A percentile compares a stretch with the other conserved stretches of the same genome.
Conservation (phyloP, 2,113 vertebrate genomes). For the Sterrhoptilus dennistouni region DNA sequence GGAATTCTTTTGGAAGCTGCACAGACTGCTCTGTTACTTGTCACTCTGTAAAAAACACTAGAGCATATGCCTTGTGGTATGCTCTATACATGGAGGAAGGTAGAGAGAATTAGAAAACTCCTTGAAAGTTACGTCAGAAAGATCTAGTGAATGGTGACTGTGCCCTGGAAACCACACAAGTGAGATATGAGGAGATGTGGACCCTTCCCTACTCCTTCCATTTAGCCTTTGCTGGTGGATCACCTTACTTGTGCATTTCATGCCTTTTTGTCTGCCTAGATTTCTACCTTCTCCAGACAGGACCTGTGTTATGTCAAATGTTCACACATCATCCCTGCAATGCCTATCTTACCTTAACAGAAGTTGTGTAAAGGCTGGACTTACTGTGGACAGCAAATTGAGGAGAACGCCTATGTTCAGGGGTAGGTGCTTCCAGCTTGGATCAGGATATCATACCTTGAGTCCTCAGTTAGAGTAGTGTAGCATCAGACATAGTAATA, state of each 20-base stretch:
- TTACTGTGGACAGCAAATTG: neutral
- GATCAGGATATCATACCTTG: neutral
- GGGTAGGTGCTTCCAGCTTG: neutral
- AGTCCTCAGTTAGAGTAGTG: neutral
- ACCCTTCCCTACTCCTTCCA: neutral
- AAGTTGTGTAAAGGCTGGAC: neutral
- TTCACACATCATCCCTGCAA: neutral
- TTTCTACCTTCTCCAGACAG: neutral
- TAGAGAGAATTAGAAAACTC: neutral
- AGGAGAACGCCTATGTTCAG: neutral
- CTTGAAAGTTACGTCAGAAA: neutral
- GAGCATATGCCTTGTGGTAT: neutral
- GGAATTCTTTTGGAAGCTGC: constrained; percentile 6
- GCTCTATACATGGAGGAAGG: neutral
- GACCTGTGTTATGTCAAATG: neutral
- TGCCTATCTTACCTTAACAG: neutral
- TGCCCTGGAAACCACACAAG: neutral
- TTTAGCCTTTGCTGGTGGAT: neutral
- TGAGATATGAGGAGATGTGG: fast-evolving
- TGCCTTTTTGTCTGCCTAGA: neutral
- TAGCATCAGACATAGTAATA: neutral
- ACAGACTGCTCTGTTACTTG: neutral
- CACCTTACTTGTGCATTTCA: neutral
- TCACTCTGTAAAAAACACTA: neutral
- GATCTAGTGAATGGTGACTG: neutral